Evolutionary conservation across 2,113 vertebrate genomes (phyloP).

Genomic region (Psittacara wagleri): DNA sequence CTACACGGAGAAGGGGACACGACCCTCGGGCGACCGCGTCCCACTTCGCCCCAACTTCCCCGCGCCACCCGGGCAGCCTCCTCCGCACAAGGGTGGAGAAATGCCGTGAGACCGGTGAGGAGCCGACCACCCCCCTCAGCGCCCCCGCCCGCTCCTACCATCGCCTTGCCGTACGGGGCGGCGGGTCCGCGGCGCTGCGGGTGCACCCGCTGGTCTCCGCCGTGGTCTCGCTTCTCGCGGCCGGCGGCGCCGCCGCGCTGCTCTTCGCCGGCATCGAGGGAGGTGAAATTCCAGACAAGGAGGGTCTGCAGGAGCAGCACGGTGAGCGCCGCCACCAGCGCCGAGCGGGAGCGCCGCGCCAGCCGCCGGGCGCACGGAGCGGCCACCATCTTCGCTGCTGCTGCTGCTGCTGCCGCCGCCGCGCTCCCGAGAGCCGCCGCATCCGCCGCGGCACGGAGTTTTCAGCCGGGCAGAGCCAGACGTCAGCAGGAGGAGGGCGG

Average conservation of each 20-base stretch:
- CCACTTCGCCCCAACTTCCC: background rate
- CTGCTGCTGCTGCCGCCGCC: background rate
- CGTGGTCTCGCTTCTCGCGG: constrained; percentile 74
- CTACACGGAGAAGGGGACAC: background rate
- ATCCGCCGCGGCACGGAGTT: constrained; percentile 72
- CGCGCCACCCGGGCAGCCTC: background rate
- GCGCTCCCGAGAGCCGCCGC: constrained; percentile 61
- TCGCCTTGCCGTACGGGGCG: constrained; percentile 67
- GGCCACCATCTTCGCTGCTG: constrained; percentile 79
- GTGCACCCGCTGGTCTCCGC: constrained; percentile 68
- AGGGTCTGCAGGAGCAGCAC: constrained; percentile 91
- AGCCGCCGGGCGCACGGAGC: constrained; percentile 86
- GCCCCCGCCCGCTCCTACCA: constrained; percentile 56
- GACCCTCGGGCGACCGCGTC: background rate
- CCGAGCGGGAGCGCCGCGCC: constrained; percentile 88
- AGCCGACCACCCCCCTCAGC: background rate
- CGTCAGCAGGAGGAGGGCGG: constrained; percentile 76
- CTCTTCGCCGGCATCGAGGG: constrained; percentile 86
- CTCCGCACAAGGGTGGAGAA: background rate
- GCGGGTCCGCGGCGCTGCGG: constrained; percentile 71
- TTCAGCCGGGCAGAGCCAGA: constrained; percentile 76
- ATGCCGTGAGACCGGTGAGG: background rate
- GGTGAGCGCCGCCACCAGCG: constrained; percentile 86
- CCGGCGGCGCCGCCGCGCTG: constrained; percentile 70
- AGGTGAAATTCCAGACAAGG: constrained; percentile 93